Percentiles rank a stretch among this genome's conserved stretches.
phyloP scores from a whole-genome alignment of 2,888 invertebrate genomes.

The Julus scandinavius region DNA sequence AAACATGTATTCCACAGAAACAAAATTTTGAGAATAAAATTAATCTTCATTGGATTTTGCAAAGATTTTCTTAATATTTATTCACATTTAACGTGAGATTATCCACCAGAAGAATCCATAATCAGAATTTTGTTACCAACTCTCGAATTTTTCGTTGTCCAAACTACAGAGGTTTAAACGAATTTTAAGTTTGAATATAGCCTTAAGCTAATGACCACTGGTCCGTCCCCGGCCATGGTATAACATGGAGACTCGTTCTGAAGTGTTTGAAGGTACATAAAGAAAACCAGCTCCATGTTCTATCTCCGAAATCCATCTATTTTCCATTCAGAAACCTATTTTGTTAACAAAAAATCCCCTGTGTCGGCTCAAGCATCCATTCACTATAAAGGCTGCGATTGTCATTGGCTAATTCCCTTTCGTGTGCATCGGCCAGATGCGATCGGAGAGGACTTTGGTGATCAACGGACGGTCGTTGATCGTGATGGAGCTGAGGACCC shows the following conservation, averaged over 20 bases:
- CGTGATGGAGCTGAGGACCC: neutral
- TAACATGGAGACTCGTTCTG: neutral
- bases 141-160: no score
- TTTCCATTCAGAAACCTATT: constrained; percentile 33
- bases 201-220: neutral
- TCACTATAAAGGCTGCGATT: constrained; percentile 9
- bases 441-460: constrained; percentile 19
- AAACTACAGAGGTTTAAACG: no score
- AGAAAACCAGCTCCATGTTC: neutral
- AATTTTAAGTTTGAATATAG: no score
- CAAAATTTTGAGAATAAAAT: no score
- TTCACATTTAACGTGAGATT: no score
- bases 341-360: constrained; percentile 33
- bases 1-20: no score
- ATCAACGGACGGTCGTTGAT: neutral
- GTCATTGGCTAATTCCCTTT: constrained; percentile 33
- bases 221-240: neutral
- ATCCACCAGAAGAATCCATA: no score
- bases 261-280: constrained; percentile 33
- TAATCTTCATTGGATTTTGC: no score
- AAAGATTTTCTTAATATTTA: no score
- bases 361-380: constrained; percentile 33
- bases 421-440: constrained; percentile 33
- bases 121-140: no score
- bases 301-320: constrained; percentile 23